Percentiles rank a stretch among this genome's conserved stretches.
Conservation (phyloP, 2,888 invertebrate genomes). For the Amphipoea lucens region DNA sequence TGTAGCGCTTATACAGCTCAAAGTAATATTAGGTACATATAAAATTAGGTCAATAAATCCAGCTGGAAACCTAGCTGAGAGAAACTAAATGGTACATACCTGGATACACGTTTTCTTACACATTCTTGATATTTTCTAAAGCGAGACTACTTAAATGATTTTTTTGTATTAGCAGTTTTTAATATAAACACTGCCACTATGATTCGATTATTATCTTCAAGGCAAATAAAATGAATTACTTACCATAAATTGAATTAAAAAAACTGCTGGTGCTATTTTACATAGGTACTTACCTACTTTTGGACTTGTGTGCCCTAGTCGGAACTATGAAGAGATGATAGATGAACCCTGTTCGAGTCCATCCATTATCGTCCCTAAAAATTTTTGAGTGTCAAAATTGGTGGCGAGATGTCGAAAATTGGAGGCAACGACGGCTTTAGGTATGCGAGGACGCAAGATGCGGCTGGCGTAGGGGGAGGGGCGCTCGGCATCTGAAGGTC, state of each 20-base stretch:
- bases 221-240: conserved; percentile 48
- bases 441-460: conserved; percentile 90
- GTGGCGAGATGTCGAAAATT: conserved; percentile 88
- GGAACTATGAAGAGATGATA: conserved; percentile 41
- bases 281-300: conserved; percentile 33
- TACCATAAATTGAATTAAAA: conserved; percentile 40
- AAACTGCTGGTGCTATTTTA: conserved; percentile 43
- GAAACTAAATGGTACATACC: neutral
- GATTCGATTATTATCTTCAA: conserved; percentile 41
- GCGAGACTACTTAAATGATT: conserved; percentile 10
- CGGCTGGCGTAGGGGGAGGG: conserved; percentile 88
- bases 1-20: neutral
- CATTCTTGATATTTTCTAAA: conserved; percentile 32
- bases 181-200: conserved; percentile 31
- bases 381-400: conserved; percentile 87
- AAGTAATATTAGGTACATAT: neutral
- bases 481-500: conserved; percentile 90
- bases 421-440: conserved; percentile 87
- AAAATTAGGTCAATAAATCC: neutral
- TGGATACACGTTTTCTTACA: conserved; percentile 7
- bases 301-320: conserved; percentile 7
- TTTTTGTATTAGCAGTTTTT: conserved; percentile 28
- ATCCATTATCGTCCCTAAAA: conserved; percentile 66
- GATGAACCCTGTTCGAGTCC: conserved; percentile 39
- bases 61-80: neutral